Evolutionary conservation across 2,797 vertebrate genomes (phyloP).

Genomic region (Mionectes olivaceus): DNA sequence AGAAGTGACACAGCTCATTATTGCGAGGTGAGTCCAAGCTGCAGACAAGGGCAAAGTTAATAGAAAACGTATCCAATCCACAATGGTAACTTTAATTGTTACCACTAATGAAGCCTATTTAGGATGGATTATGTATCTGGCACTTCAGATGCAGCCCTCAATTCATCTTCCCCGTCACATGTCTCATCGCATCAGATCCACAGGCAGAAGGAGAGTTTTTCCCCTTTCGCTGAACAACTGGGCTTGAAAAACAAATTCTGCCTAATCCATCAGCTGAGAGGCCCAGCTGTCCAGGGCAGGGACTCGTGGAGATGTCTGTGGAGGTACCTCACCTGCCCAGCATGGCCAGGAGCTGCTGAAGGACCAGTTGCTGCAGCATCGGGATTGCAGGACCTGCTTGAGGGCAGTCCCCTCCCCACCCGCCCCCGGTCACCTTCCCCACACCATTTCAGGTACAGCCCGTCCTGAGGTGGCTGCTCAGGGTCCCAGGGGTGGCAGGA

Average conservation of each 20-base stretch:
- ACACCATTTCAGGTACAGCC: not conserved
- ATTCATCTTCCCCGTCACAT: conserved; percentile 39
- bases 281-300: not conserved
- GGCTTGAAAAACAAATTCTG: not conserved
- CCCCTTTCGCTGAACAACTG: not conserved
- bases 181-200: conserved; percentile 32
- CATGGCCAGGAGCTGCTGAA: not conserved
- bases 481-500: not conserved
- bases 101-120: conserved; percentile 71
- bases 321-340: not conserved
- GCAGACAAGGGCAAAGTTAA: conserved; percentile 72
- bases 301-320: accelerated
- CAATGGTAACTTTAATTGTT: conserved; percentile 68
- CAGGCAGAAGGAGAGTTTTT: not conserved
- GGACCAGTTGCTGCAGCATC: not conserved
- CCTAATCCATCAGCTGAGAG: not conserved
- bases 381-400: accelerated
- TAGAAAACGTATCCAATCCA: conserved; percentile 57
- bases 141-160: conserved; percentile 53
- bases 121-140: conserved; percentile 65
- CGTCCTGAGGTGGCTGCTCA: not conserved
- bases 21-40: conserved; percentile 1
- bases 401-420: not conserved
- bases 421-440: not conserved
- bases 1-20: conserved; percentile 68